Conservation (phyloP, 2,113 vertebrate genomes). For the Larimichthys crocea region DNA sequence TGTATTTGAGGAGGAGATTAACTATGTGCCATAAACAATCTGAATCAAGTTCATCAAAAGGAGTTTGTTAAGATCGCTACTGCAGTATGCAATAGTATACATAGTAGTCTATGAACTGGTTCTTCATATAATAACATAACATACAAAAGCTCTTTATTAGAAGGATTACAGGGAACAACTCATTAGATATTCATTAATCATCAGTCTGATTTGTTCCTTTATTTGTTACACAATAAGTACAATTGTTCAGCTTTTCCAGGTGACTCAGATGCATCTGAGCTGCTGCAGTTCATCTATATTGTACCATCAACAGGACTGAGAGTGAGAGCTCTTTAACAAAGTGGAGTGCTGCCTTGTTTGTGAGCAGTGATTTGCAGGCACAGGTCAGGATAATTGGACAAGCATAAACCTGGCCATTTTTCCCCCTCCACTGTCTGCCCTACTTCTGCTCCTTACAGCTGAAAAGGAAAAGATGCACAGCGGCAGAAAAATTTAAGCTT, state of each 20-base stretch:
- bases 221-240: background rate
- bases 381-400: constrained; percentile 49
- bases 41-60: background rate
- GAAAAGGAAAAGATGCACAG: background rate
- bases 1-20: background rate
- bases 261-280: background rate
- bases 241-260: background rate
- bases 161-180: background rate
- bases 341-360: constrained; percentile 20
- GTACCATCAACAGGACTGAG: constrained; percentile 5
- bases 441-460: constrained; percentile 40
- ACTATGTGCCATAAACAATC: background rate
- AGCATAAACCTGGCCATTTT: constrained; percentile 1
- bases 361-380: constrained; percentile 33
- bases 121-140: too few relatives aligned
- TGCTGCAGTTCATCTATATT: constrained; percentile 33
- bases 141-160: background rate
- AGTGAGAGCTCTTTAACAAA: constrained; percentile 1
- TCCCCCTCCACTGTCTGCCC: constrained; percentile 20
- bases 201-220: too few relatives aligned
- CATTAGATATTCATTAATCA: background rate
- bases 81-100: too few relatives aligned
- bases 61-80: background rate
- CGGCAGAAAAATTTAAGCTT: background rate
- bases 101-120: background rate